phyloP scores from a whole-genome alignment of 2,797 vertebrate genomes.

The Chaenodraco wilsoni region DNA sequence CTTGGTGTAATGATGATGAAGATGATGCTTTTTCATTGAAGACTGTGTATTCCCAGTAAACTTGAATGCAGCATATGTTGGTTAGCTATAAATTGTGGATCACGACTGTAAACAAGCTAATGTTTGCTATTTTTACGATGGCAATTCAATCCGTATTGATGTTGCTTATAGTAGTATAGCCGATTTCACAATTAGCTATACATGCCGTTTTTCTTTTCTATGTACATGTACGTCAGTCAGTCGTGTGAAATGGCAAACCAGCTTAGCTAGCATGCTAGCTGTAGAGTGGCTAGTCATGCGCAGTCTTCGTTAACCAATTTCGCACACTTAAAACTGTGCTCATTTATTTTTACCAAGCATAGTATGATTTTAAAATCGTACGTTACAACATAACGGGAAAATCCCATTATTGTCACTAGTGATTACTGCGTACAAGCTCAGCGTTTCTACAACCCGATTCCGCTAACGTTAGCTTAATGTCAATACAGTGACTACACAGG shows the following conservation, averaged over 20 bases:
- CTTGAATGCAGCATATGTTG: not conserved
- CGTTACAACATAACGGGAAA: no score
- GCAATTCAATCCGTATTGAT: rapidly evolving
- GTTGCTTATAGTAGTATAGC: rapidly evolving
- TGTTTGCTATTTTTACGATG: no score
- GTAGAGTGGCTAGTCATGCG: not conserved
- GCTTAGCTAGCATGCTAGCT: conserved; percentile 29
- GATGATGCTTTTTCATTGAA: rapidly evolving
- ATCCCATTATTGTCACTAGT: not conserved
- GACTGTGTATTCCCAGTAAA: not conserved
- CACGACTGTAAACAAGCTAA: not conserved
- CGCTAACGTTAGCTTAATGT: conserved; percentile 3
- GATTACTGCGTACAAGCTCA: not conserved
- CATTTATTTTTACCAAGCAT: rapidly evolving
- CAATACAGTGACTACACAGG: no score
- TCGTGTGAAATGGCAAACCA: not conserved
- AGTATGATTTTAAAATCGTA: rapidly evolving
- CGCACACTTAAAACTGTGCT: no score
- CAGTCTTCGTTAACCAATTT: not conserved
- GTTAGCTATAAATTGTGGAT: conserved; percentile 3
- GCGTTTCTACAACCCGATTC: not conserved
- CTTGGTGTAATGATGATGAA: not conserved
- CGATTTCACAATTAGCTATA: rapidly evolving
- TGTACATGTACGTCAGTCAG: no score
- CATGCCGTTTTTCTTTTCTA: not conserved